Evolutionary conservation across 2,888 invertebrate species (phyloP).

Genomic region (Stenichneumon culpator): DNA sequence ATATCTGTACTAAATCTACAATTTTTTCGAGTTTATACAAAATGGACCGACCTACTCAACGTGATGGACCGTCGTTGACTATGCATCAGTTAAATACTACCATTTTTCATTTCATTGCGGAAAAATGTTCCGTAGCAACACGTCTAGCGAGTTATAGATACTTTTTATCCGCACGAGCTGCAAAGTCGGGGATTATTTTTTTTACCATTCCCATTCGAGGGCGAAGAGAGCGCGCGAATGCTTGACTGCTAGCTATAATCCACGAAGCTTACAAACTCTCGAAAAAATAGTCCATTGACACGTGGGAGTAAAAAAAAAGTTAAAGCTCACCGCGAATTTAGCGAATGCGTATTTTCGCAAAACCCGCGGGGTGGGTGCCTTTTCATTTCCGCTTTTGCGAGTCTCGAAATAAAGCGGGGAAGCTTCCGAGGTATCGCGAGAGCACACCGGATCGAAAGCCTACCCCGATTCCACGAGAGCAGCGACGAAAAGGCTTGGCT

Average conservation of each 20-base stretch:
- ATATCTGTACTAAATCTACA: no score
- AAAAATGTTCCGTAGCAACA: no score
- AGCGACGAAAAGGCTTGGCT: slow-evolving; percentile 32
- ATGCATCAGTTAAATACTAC: no score
- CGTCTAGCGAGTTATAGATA: no score
- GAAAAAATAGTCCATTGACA: slow-evolving; percentile 3
- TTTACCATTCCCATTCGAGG: neutral
- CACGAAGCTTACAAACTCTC: neutral
- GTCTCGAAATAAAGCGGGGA: slow-evolving; percentile 24
- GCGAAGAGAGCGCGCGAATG: no score
- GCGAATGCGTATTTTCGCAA: slow-evolving; percentile 8
- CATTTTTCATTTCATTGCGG: no score
- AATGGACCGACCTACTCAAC: neutral
- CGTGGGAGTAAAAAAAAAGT: neutral
- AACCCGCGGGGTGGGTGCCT: neutral
- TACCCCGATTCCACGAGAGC: slow-evolving; percentile 28
- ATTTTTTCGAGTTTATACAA: neutral
- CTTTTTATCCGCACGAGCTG: no score
- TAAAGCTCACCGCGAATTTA: slow-evolving; percentile 7
- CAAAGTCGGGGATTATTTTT: neutral
- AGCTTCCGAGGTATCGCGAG: slow-evolving; percentile 15
- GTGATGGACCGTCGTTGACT: no score
- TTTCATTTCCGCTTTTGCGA: slow-evolving; percentile 22
- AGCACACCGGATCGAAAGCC: neutral
- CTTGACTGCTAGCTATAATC: neutral